Evolutionary conservation across 2,113 vertebrate genomes (phyloP).

Genomic region (Coregonus clupeaformis): DNA sequence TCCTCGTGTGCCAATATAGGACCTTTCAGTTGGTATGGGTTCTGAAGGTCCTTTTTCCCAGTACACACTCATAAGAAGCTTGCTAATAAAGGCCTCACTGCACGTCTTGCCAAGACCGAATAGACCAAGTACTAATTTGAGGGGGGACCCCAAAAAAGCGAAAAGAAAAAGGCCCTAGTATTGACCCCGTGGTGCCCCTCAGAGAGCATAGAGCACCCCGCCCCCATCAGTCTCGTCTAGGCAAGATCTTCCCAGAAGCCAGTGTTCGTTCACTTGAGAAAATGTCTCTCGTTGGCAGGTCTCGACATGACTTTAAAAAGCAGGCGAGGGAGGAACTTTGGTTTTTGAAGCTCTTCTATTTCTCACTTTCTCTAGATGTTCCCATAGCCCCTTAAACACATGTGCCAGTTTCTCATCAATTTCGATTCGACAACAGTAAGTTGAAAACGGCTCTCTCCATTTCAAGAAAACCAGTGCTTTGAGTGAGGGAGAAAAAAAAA

Average conservation of each 20-base stretch:
- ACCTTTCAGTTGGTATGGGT: conserved; percentile 85
- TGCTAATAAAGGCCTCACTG: conserved; percentile 94
- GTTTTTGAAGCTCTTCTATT: conserved; percentile 70
- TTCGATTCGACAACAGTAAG: conserved; percentile 82
- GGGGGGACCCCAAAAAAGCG: conserved; percentile 42
- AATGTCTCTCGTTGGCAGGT: conserved; percentile 92
- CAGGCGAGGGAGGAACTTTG: conserved; percentile 92
- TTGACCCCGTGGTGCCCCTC: conserved; percentile 61
- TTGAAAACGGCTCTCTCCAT: conserved; percentile 95
- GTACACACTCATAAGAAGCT: conserved; percentile 90
- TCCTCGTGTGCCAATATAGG: conserved; percentile 94
- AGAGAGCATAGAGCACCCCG: conserved; percentile 65
- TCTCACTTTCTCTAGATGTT: conserved; percentile 79
- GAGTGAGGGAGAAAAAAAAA: conserved; percentile 49
- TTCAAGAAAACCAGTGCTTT: conserved; percentile 81
- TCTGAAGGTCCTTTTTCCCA: conserved; percentile 83
- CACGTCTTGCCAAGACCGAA: conserved; percentile 99
- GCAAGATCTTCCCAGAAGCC: conserved; percentile 99
- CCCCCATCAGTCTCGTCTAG: conserved; percentile 90
- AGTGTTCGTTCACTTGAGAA: conserved; percentile 94
- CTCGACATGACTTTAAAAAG: conserved; percentile 91
- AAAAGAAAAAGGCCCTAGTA: conserved; percentile 55
- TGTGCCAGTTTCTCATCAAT: conserved; percentile 99
- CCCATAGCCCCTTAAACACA: conserved; percentile 76
- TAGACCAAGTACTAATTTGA: conserved; percentile 79